Percentiles rank a stretch among this genome's conserved stretches.
phyloP scores from a whole-genome alignment of 2,797 vertebrate genomes.

The Nasua narica region DNA sequence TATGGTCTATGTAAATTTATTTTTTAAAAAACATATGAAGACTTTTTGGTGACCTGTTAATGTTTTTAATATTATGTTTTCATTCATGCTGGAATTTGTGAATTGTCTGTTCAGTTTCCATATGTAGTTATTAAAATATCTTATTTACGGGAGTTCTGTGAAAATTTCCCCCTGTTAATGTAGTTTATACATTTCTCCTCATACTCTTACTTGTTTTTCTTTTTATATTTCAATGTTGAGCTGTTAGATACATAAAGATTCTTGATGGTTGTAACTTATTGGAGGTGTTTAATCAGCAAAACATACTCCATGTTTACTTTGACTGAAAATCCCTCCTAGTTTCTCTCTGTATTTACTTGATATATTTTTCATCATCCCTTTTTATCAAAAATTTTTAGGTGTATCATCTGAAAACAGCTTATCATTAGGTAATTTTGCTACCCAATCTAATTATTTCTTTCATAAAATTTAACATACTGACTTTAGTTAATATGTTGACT shows the following conservation, averaged over 20 bases:
- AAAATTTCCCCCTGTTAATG: neutral
- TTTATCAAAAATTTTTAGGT: neutral
- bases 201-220: neutral
- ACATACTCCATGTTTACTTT: neutral
- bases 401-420: neutral
- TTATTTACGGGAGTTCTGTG: neutral
- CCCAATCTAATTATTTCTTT: neutral
- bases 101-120: constrained; percentile 33
- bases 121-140: neutral
- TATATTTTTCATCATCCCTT: neutral
- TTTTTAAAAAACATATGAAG: neutral
- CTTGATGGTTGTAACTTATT: neutral
- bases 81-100: neutral
- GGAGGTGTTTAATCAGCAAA: constrained; percentile 2
- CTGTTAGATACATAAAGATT: neutral
- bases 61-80: constrained; percentile 4
- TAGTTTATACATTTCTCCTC: neutral
- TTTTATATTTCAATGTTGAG: neutral
- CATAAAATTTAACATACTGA: neutral
- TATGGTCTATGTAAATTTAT: neutral
- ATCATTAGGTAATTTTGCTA: neutral
- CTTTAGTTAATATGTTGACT: neutral
- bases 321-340: neutral
- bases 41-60: neutral
- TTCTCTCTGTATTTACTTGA: neutral